Conservation (phyloP, 30 jellyfish, hydroid and myxozoan genomes). For the Mastigias papua region DNA sequence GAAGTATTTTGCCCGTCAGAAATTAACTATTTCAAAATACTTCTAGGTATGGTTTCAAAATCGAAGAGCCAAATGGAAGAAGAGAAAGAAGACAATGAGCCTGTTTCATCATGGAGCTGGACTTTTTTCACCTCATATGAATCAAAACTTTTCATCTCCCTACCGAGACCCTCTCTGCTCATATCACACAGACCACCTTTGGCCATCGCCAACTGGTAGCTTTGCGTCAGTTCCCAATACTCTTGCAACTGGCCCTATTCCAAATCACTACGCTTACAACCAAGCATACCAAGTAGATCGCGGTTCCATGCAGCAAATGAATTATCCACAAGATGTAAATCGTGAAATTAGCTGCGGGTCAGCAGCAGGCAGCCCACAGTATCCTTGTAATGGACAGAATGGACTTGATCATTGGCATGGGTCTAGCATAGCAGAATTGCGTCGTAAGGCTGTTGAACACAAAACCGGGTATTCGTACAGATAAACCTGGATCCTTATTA, state of each 20-base stretch:
- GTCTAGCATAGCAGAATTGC: conserved; percentile 84
- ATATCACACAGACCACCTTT: conserved; percentile 88
- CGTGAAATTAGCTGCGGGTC: conserved; percentile 81
- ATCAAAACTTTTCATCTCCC: conserved; percentile 82
- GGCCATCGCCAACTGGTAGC: conserved; percentile 89
- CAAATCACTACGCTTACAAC: conserved; percentile 79
- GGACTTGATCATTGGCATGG: conserved; percentile 94
- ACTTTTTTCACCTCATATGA: conserved; percentile 90
- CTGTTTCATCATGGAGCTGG: conserved; percentile 93
- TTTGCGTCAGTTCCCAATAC: conserved; percentile 69
- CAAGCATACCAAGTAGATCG: conserved; percentile 88
- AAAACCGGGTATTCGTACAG: conserved; percentile 81
- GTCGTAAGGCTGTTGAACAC: conserved; percentile 92
- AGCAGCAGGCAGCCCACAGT: conserved; percentile 64
- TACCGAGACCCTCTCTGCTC: conserved; percentile 89
- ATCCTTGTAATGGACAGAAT: conserved; percentile 84
- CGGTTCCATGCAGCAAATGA: conserved; percentile 70
- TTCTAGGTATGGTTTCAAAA: conserved; percentile 99
- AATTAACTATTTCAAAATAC: too few species aligned
- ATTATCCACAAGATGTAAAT: conserved; percentile 72
- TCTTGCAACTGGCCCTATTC: conserved; percentile 61
- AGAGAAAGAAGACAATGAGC: conserved; percentile 96
- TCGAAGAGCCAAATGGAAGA: conserved; percentile 99
- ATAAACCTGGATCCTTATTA: conserved; percentile 13
- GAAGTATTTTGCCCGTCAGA: too few species aligned